Evolutionary conservation across 2,888 invertebrate species (phyloP), one percentile per base, ranked within the genome.

Genomic region (Drosophila leonis): DNA sequence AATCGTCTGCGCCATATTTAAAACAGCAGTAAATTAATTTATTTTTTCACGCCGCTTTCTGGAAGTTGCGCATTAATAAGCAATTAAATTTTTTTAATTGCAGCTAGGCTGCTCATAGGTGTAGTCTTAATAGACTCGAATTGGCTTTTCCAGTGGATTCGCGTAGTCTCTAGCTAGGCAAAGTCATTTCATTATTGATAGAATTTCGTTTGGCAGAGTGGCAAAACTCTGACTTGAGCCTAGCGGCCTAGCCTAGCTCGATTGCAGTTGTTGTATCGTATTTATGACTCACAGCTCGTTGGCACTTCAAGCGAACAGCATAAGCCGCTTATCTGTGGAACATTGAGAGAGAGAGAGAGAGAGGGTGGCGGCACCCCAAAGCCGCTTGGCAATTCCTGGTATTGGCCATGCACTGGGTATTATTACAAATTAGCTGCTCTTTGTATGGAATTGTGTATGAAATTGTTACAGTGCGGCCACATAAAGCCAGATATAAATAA

Each of bases 11-110:
- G 85, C 77, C 88, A 54, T 78, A 82, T 88, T 89, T 80, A 76
- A 87, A 88, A 69, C 76, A 77, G 88, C 83, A 87, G 77, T 78
- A 82, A 87, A 87, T 89, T 89, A 88, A 87, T 88, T 74, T 66
- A 71, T 74, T 87, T 77, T 72, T 84, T 82, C 79, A 75, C 89
- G 72, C 87, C 72, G 37, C 37, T 29, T 24, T 37, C 54, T 73
- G 78, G 75, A 83, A 85, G 67, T 80, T 82, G 80, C 75, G 85
- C 84, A 86, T 88, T 87, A 82, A 87, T 88, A 86, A 86, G 79
- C 87, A 83, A 84, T 84, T 88, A 88, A 86, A 65, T 66, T 64
- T 65, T 68, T 79, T 88, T 84, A 88, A 88, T 88, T 86, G 84
- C 77, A 74, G 61, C 35, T 7, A 37, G 29, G 48, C n/a, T n/a